phyloP scores from a whole-genome alignment of 2,797 vertebrate genomes.

The Galago senegalensis region DNA sequence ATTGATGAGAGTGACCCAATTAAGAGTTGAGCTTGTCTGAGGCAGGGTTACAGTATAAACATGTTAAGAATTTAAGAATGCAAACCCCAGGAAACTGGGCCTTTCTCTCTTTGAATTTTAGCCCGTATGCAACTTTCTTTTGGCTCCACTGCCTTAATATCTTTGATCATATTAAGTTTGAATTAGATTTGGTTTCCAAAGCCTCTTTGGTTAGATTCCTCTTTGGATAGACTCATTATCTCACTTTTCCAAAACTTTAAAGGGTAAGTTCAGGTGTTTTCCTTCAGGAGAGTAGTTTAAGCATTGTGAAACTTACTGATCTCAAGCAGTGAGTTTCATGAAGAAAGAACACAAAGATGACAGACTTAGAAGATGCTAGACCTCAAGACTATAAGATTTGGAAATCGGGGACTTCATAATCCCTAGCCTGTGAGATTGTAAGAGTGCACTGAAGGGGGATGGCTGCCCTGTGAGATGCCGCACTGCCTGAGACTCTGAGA shows the following conservation, averaged over 20 bases:
- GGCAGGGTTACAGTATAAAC: not conserved
- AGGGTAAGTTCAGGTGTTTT: not conserved
- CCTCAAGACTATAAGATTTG: not conserved
- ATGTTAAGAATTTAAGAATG: not conserved
- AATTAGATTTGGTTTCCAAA: not conserved
- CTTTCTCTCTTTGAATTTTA: not conserved
- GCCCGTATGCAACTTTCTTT: not conserved
- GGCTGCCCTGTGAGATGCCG: not conserved
- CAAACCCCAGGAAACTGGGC: not conserved
- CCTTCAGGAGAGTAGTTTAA: not conserved
- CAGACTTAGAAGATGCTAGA: not conserved
- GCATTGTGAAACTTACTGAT: not conserved
- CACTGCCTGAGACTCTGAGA: not conserved
- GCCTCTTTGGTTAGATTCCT: not conserved
- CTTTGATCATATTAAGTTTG: not conserved
- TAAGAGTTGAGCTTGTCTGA: not conserved
- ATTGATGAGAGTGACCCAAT: not conserved
- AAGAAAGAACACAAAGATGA: not conserved
- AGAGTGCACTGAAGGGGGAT: not conserved
- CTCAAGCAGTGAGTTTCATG: not conserved
- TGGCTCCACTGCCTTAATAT: not conserved
- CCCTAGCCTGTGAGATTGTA: not conserved
- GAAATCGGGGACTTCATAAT: not conserved
- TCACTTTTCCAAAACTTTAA: not conserved
- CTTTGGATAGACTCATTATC: not conserved